These are phyloP conservation scores for Mirza zaza DNA, from an alignment of 2,113 vertebrate genomes.

Conservation along the genomic window DNA sequence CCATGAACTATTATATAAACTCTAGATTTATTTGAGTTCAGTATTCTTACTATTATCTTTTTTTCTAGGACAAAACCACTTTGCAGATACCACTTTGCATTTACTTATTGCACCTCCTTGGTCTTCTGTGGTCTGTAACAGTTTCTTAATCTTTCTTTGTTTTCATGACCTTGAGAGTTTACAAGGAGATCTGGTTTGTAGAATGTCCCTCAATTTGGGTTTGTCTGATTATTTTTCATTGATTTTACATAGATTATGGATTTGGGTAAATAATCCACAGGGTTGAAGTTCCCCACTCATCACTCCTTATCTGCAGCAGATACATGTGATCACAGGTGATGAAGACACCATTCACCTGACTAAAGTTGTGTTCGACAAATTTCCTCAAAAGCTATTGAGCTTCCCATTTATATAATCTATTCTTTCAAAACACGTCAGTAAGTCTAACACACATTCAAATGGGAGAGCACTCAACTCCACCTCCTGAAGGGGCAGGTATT, in stretches of 20 bases:
- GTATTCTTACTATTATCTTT: not conserved
- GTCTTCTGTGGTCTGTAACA: not conserved
- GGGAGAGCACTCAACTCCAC: no score
- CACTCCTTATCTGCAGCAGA: no score
- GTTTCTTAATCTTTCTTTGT: not conserved
- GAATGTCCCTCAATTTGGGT: not conserved
- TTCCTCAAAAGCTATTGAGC: no score
- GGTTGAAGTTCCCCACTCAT: not conserved
- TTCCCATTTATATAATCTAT: no score
- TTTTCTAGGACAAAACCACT: not conserved
- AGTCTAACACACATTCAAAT: no score
- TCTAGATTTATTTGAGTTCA: not conserved
- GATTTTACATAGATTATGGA: not conserved
- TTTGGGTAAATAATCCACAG: not conserved
- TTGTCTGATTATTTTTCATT: not conserved
- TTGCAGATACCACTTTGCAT: not conserved
- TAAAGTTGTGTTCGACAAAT: no score
- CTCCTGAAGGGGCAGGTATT: no score
- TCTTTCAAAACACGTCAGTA: no score
- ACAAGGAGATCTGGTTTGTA: not conserved
- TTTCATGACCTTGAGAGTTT: not conserved
- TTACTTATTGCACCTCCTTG: not conserved
- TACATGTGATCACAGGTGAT: no score
- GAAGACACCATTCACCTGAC: no score
- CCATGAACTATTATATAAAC: not conserved